Conservation (phyloP, 1,140 invertebrate genomes). For the Pectinophora gossypiella region DNA sequence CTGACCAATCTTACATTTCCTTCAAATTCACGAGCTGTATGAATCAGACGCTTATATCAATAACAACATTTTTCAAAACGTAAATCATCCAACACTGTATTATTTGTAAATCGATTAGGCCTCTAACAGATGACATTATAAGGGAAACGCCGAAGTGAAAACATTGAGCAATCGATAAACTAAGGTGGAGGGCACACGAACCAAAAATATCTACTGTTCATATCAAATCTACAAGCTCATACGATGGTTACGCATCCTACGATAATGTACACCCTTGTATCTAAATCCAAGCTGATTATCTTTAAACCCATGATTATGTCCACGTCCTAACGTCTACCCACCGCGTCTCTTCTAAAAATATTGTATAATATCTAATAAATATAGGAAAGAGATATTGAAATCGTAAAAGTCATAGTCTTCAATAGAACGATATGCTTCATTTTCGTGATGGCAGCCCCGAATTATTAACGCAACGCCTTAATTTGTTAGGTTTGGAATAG, state of each 20-base stretch:
- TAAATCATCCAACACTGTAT: no score
- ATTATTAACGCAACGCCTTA: constrained; percentile 11
- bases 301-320: constrained; percentile 31
- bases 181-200: constrained; percentile 1
- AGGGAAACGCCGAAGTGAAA: background rate
- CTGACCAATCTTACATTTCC: no score
- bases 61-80: no score
- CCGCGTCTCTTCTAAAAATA: constrained; percentile 46
- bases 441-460: constrained; percentile 64
- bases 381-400: constrained; percentile 70
- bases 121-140: background rate
- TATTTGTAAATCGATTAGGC: background rate
- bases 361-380: constrained; percentile 71
- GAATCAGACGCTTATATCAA: no score
- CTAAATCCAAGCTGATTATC: constrained; percentile 32
- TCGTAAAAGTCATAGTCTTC: constrained; percentile 67
- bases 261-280: constrained; percentile 29
- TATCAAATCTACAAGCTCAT: constrained; percentile 51
- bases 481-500: constrained; percentile 1
- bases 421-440: constrained; percentile 70
- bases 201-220: constrained; percentile 14
- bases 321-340: constrained; percentile 28
- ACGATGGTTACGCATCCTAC: constrained; percentile 32
- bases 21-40: no score
- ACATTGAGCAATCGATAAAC: constrained; percentile 20